A percentile compares a stretch with the other conserved stretches of the same genome.
Conservation (phyloP, 64 coral and sea anemone genomes). For the Montipora cactus region DNA sequence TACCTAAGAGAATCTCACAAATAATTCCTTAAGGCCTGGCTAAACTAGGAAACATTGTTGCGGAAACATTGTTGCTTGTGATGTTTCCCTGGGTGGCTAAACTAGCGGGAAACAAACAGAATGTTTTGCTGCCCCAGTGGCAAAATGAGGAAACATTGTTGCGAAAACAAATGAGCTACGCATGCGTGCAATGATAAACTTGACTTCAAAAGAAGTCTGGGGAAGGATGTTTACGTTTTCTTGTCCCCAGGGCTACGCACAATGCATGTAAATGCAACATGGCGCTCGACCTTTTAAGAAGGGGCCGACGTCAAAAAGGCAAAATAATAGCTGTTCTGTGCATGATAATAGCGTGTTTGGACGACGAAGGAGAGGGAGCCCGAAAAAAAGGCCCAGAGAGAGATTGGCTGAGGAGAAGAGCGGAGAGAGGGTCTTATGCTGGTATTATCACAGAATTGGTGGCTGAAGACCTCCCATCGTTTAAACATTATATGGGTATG, state of each 20-base stretch:
- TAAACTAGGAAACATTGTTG: slow-evolving; percentile 15
- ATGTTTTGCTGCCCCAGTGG: slow-evolving; percentile 5
- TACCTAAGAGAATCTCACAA: too few relatives aligned
- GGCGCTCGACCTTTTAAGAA: neutral
- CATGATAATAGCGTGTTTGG: slow-evolving; percentile 41
- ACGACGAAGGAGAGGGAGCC: slow-evolving; percentile 39
- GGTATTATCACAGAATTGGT: slow-evolving; percentile 14
- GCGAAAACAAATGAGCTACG: neutral
- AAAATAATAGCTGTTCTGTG: slow-evolving; percentile 16
- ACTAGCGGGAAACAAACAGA: neutral
- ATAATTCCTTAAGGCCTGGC: neutral
- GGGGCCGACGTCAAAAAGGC: neutral
- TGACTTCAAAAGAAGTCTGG: neutral
- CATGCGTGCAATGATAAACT: slow-evolving; percentile 2
- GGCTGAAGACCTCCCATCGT: neutral
- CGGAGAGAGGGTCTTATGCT: slow-evolving; percentile 14
- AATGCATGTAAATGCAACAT: slow-evolving; percentile 25
- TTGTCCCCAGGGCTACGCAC: slow-evolving; percentile 11
- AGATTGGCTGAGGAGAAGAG: slow-evolving; percentile 28
- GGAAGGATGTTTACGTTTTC: neutral
- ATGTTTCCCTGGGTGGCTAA: slow-evolving; percentile 2
- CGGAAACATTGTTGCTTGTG: slow-evolving; percentile 14
- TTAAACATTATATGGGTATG: slow-evolving; percentile 25
- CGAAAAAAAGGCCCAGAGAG: slow-evolving; percentile 46
- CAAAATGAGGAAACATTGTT: neutral